These are phyloP conservation scores for Pocillopora verrucosa DNA, from an alignment of 64 coral and sea anemone genomes.

Conservation along the genomic window DNA sequence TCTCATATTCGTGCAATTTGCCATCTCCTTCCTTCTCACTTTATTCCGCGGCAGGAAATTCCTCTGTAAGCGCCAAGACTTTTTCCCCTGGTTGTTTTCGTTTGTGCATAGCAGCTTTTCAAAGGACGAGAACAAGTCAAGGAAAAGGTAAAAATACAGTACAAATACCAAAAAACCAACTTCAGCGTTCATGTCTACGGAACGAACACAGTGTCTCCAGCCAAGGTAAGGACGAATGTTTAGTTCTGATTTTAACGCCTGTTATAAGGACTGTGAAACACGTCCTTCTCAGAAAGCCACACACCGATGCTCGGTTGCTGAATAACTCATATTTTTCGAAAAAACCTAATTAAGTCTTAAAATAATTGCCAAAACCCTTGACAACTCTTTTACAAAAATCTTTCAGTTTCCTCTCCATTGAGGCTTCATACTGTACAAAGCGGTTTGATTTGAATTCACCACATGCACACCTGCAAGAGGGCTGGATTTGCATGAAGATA, in stretches of 20 bases:
- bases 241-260: too few relatives aligned
- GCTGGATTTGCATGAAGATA: conserved; percentile 17
- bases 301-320: not conserved
- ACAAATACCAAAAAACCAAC: not conserved
- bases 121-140: conserved; percentile 13
- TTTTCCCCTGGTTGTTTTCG: not conserved
- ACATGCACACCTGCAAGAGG: not conserved
- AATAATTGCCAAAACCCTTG: not conserved
- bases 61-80: not conserved
- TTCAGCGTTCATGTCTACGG: conserved; percentile 7
- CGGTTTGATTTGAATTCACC: conserved; percentile 14
- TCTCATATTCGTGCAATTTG: not conserved
- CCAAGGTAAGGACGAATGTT: not conserved
- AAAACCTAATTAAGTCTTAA: not conserved
- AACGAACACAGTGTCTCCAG: not conserved
- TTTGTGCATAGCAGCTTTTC: not conserved
- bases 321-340: not conserved
- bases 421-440: not conserved
- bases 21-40: not conserved
- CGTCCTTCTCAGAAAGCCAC: not conserved
- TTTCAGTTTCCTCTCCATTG: not conserved
- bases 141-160: conserved; percentile 6
- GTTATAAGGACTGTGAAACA: not conserved
- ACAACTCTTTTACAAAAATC: not conserved
- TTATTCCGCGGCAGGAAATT: not conserved